Evolutionary conservation across 2,797 vertebrate species (phyloP).

Genomic region (Pitangus sulphuratus): DNA sequence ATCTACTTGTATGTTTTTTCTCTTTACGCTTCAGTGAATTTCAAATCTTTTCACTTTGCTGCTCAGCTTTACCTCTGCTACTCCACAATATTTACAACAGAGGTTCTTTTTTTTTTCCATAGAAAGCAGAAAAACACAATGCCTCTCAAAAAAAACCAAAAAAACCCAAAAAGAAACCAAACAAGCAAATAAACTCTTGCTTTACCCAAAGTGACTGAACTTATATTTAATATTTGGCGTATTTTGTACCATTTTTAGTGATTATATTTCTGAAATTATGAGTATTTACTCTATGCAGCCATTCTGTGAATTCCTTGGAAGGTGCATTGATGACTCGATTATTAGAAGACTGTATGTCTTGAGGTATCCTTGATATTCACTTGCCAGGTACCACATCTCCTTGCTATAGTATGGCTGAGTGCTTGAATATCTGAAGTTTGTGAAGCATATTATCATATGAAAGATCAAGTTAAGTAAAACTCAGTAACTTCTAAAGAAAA

Average conservation of each 20-base stretch:
- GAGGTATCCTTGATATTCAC: too few species aligned
- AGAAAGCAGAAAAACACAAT: background rate
- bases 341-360: too few species aligned
- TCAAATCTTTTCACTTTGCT: background rate
- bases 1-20: background rate
- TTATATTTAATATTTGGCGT: background rate
- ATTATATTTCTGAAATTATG: too few species aligned
- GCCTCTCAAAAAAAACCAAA: background rate
- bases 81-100: background rate
- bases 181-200: background rate
- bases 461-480: background rate
- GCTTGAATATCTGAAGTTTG: background rate
- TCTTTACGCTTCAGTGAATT: background rate
- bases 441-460: background rate
- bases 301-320: too few species aligned
- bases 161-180: background rate
- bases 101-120: background rate
- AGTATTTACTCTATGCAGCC: too few species aligned
- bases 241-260: background rate
- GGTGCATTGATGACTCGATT: too few species aligned
- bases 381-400: too few species aligned
- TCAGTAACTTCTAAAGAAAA: background rate
- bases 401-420: too few species aligned
- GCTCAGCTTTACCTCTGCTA: background rate
- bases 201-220: background rate